A percentile compares a stretch with the other conserved stretches of the same genome.
Evolutionary conservation across 2,888 invertebrate genomes (phyloP).

Genomic region (Temnothorax unifasciatus): DNA sequence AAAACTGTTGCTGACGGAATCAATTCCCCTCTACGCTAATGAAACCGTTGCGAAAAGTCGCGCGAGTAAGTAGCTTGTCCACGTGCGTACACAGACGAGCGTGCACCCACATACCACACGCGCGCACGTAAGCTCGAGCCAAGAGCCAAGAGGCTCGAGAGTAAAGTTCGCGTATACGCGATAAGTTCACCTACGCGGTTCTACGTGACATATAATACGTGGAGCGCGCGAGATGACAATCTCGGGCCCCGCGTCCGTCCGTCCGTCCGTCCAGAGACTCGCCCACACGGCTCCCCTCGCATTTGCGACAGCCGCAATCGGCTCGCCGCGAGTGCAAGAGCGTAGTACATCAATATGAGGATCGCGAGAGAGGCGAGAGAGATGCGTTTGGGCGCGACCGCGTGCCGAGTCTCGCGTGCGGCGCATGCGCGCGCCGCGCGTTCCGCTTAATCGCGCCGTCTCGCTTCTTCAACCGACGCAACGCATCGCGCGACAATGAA

Average conservation of each 20-base stretch:
- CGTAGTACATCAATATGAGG: conserved; percentile 78
- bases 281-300: conserved; percentile 17
- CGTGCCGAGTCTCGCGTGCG: conserved; percentile 68
- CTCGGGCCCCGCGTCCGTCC: background rate
- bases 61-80: conserved; percentile 4
- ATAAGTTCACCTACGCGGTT: conserved; percentile 24
- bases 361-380: conserved; percentile 68
- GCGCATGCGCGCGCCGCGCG: conserved; percentile 70
- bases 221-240: conserved; percentile 9
- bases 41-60: conserved; percentile 3
- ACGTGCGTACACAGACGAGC: background rate
- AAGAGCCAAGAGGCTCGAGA: background rate
- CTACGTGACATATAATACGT: background rate
- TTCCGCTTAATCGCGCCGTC: conserved; percentile 45
- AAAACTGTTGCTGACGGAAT: background rate
- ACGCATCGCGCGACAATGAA: conserved; percentile 20
- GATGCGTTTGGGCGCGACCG: conserved; percentile 78
- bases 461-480: conserved; percentile 17
- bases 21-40: conserved; percentile 15
- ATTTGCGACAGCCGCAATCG: conserved; percentile 67
- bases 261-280: background rate
- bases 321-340: conserved; percentile 68
- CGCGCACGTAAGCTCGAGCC: background rate
- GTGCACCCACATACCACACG: too few species aligned
- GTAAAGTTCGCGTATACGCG: conserved; percentile 5